Percentiles rank a stretch among this genome's conserved stretches.
phyloP scores from a whole-genome alignment of 2,113 vertebrate species.

The Ranitomeya imitator region DNA sequence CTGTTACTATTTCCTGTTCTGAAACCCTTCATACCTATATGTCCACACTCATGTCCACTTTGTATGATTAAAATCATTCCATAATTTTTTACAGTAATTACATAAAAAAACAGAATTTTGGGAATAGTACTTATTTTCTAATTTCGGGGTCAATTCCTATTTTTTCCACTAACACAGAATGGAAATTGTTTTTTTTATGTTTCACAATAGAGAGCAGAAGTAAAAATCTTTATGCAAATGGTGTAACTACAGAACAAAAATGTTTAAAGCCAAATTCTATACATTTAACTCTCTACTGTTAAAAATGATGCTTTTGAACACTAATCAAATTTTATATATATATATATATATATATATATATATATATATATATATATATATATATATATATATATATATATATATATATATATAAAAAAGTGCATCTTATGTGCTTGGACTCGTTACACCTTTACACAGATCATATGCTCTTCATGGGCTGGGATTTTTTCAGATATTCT shows the following conservation, averaged over 20 bases:
- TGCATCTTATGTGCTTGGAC: background rate
- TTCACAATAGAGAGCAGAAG: background rate
- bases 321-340: background rate
- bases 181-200: background rate
- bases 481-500: background rate
- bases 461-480: background rate
- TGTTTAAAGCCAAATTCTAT: background rate
- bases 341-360: too few species aligned
- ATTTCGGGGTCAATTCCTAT: background rate
- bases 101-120: background rate
- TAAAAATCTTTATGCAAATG: background rate
- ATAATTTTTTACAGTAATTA: background rate
- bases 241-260: background rate
- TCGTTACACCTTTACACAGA: background rate
- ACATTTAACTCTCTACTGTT: background rate
- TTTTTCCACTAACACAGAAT: background rate
- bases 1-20: background rate
- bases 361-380: too few species aligned
- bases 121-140: background rate
- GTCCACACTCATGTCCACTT: background rate
- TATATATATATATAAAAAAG: background rate
- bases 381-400: background rate
- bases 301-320: background rate
- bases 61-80: background rate
- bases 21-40: background rate